Evolutionary conservation across 2,797 vertebrate genomes (phyloP).

Genomic region (Tokudaia tokunoshimensis): DNA sequence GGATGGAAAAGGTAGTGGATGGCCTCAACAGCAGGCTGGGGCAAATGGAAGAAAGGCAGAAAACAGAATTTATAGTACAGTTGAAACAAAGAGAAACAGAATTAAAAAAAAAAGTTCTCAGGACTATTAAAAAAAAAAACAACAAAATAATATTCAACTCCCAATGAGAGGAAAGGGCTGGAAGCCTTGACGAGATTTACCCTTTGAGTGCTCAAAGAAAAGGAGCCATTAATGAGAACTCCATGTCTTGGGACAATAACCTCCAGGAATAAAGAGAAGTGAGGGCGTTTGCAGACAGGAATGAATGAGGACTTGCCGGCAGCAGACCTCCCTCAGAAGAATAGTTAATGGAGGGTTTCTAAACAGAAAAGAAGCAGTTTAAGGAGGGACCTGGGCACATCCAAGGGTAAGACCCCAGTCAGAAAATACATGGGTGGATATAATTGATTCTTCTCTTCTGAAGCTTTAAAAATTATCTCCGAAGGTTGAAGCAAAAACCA

Average conservation of each 20-base stretch:
- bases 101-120: background rate
- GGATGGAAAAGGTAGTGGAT: background rate
- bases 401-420: background rate
- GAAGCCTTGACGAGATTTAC: background rate
- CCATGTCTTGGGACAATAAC: background rate
- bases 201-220: background rate
- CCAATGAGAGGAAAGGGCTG: background rate
- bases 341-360: background rate
- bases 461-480: conserved; percentile 16
- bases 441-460: background rate
- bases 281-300: background rate
- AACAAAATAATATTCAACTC: background rate
- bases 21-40: background rate
- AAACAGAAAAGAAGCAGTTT: background rate
- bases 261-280: background rate
- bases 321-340: background rate
- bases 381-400: background rate
- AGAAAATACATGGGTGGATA: background rate
- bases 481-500: background rate
- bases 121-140: background rate
- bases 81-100: background rate
- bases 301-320: background rate
- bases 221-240: background rate
- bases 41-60: background rate
- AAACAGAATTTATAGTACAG: background rate